These are phyloP conservation scores for Ochotona princeps DNA, from an alignment of 2,113 vertebrate genomes.

Conservation along the genomic window DNA sequence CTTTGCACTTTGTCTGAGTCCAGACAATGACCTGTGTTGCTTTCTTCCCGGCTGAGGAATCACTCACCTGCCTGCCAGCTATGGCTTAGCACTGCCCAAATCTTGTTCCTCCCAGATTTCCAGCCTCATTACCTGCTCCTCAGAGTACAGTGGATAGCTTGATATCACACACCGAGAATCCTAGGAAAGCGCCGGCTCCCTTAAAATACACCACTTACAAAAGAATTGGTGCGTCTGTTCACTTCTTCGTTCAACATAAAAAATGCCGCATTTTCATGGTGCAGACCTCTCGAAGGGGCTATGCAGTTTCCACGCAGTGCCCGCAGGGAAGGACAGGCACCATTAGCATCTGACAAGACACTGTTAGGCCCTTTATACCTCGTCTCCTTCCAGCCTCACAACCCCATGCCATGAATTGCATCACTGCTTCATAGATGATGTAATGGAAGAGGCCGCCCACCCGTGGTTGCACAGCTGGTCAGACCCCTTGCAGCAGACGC, in stretches of 20 bases:
- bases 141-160: not conserved
- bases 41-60: not conserved
- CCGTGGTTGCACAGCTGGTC: not conserved
- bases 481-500: not conserved
- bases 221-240: not conserved
- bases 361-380: not conserved
- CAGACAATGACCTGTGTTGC: not conserved
- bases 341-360: not conserved
- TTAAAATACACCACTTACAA: not conserved
- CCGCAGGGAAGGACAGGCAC: accelerated
- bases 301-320: not conserved
- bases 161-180: not conserved
- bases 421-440: not conserved
- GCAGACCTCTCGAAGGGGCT: not conserved
- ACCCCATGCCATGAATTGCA: not conserved
- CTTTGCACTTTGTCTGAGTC: not conserved
- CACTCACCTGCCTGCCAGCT: not conserved
- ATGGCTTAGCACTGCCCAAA: not conserved
- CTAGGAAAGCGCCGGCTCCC: not conserved
- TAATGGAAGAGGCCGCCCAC: not conserved
- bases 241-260: not conserved
- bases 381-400: not conserved
- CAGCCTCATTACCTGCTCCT: not conserved
- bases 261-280: not conserved
- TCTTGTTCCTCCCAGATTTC: not conserved